Evolutionary conservation across 2,113 vertebrate genomes (phyloP).

Genomic region (Australoheros scitulus): DNA sequence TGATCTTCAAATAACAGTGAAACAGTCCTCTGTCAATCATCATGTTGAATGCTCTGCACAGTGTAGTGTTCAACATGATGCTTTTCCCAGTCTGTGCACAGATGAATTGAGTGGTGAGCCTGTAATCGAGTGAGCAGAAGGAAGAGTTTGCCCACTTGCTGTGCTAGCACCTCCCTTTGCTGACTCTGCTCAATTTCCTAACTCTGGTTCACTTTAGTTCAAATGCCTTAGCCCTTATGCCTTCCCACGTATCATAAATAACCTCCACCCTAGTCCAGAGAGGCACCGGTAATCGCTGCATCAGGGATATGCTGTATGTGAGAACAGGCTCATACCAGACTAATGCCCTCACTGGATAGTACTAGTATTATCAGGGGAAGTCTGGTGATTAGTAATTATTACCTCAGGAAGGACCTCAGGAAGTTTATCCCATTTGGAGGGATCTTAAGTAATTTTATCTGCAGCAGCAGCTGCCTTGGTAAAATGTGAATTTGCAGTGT

Average conservation of each 20-base stretch:
- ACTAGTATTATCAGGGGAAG: conserved; percentile 46
- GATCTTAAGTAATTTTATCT: conserved; percentile 48
- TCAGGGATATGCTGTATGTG: conserved; percentile 54
- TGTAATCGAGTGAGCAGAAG: conserved; percentile 50
- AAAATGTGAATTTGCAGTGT: conserved; percentile 5
- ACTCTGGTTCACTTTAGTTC: conserved; percentile 70
- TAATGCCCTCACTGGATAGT: conserved; percentile 57
- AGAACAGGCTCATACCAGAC: conserved; percentile 53
- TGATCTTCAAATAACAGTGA: neutral
- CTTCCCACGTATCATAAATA: conserved; percentile 74
- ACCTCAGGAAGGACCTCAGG: conserved; percentile 47
- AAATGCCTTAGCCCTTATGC: conserved; percentile 61
- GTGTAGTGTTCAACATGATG: conserved; percentile 3
- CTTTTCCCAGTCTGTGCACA: conserved; percentile 19
- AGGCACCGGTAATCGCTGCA: conserved; percentile 62
- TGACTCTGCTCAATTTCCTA: conserved; percentile 63
- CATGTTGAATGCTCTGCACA: neutral
- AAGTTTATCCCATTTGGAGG: conserved; percentile 53
- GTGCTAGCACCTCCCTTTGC: conserved; percentile 64
- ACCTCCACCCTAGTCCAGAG: conserved; percentile 55
- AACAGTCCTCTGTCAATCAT: conserved; percentile 18
- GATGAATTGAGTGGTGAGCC: conserved; percentile 42
- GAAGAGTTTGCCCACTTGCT: conserved; percentile 58
- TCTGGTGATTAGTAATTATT: conserved; percentile 64
- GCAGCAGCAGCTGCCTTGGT: neutral